Base-by-base conservation (phyloP, 2,113 vertebrate species). In the Chelonoidis abingdonii region DNA sequence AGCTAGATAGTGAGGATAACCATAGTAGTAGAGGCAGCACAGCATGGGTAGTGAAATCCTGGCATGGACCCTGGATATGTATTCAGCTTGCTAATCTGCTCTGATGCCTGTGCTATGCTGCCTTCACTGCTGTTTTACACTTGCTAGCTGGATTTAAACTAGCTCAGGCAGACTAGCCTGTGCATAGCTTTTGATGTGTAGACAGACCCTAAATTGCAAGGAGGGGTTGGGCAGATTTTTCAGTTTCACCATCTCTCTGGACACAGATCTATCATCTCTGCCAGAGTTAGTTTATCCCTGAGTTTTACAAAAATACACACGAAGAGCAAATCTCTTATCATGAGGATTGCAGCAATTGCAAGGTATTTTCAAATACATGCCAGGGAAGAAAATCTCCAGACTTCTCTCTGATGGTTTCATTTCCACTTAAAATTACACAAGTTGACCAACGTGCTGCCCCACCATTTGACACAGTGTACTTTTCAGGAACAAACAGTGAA, bases 211-310 rank as follows among this genome's bases (percentile, higher is more conserved):
- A 87, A 94, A 86, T 62, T 62, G 69, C 90, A 96, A 94, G 21
- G 44, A 72, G 86, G 86, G 31, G 50, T 72, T 92, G 50, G 95
- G 84, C 35, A 96, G 80, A 94, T 91, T 96, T 95, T 94, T 90
- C 93, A 95, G 27, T 88, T 97, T 96, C 93, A 93, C 93, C 14
- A 8, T 59, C 85, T 93, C 92, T 93, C 88, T 82, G 75, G 93
- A 95, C 93, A 95, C 95, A 47, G 54, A 41, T 95, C 80, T 56
- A 92, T 92, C 89, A 96, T 82, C 35, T 76, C 80, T 90, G 86
- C n/a, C 93, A 93, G 88, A 92, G 11, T 22, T 93, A 52, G 69
- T 94, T 94, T 95, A 95, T 80, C 41, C 53, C 29, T 31, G 19
- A 65, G 62, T 94, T 97, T 95, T 80, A 49, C 57, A 95, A 86